Base-by-base conservation (phyloP, 2,888 invertebrate genomes). In the Thymelicus lineola region DNA sequence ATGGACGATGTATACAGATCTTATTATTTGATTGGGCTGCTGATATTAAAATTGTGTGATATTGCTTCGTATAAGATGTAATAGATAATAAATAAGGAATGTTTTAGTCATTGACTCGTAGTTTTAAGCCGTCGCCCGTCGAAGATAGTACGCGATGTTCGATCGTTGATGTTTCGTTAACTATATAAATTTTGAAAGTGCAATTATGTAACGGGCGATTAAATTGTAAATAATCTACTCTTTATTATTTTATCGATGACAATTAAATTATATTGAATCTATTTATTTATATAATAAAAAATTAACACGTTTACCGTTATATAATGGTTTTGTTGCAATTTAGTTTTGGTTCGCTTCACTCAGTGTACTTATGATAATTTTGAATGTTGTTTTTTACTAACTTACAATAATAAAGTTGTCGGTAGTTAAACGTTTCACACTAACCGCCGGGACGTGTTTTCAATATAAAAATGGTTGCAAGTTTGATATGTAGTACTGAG, bases 151-250 rank as follows among this genome's bases (percentile, higher is more conserved):
- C 10, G 45, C 50, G 60, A 62, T 55, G 55, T 62, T n/a, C 50
- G 46, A 62, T 28, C 15, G 48, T 15, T 10, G 35, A 63, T 58
- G 42, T 48, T 68, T 17, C 58, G 66, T 61, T 67, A 35, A 62
- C 35, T 45, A 35, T 45, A 46, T 35, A 57, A 38, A 62, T 59
- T 63, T 64, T 50, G 14, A 64, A 74, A 76, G 77, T 76, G 75
- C 76, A 77, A 75, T 76, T 77, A 75, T 69, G 53, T 70, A 69
- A 63, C 71, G 72, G 71, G n/a, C 67, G 70, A 70, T 36, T 48
- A 63, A 57, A 58, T 63, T 76, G 75, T 75, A 75, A 73, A 76
- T 77, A 75, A 60, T 72, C 59, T 67, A 73, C 61, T 61, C 60
- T 72, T 70, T 72, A 69, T 72, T 55, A 61, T 61, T 61, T 60